Percentiles rank a stretch among this genome's conserved stretches.
These are phyloP conservation scores for Rhabdomys pumilio DNA, from an alignment of 2,797 vertebrate genomes.

Conservation along the genomic window DNA sequence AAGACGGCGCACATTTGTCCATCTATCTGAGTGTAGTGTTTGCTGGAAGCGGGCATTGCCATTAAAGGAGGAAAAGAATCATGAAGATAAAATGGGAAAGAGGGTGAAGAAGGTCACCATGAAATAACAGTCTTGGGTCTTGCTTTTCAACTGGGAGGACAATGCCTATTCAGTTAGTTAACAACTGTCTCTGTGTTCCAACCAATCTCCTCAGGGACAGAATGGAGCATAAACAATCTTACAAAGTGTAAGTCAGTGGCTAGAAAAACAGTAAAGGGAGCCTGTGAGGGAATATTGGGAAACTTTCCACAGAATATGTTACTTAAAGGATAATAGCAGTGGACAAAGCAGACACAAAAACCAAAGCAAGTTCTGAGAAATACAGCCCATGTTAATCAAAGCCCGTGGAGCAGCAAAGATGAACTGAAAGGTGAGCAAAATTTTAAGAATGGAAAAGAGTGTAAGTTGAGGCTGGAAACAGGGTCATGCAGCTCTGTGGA, in stretches of 20 bases:
- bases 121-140: neutral
- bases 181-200: neutral
- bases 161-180: neutral
- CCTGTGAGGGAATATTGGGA: neutral
- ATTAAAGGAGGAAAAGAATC: slow-evolving; percentile 47
- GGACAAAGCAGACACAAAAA: neutral
- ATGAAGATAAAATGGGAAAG: neutral
- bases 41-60: neutral
- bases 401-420: neutral
- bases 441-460: neutral
- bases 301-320: neutral
- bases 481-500: accelerated
- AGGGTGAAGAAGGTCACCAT: neutral
- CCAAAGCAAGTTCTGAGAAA: neutral
- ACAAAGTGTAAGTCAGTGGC: slow-evolving; percentile 11
- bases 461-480: neutral
- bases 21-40: slow-evolving; percentile 36
- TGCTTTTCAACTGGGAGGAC: neutral
- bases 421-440: neutral
- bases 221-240: slow-evolving; percentile 13
- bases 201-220: neutral
- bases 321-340: neutral
- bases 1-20: neutral
- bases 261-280: neutral
- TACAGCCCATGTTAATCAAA: neutral